A percentile compares a stretch with the other conserved stretches of the same genome.
These are phyloP conservation scores for Penelope pileata DNA, from an alignment of 2,113 vertebrate genomes.

Conservation along the genomic window DNA sequence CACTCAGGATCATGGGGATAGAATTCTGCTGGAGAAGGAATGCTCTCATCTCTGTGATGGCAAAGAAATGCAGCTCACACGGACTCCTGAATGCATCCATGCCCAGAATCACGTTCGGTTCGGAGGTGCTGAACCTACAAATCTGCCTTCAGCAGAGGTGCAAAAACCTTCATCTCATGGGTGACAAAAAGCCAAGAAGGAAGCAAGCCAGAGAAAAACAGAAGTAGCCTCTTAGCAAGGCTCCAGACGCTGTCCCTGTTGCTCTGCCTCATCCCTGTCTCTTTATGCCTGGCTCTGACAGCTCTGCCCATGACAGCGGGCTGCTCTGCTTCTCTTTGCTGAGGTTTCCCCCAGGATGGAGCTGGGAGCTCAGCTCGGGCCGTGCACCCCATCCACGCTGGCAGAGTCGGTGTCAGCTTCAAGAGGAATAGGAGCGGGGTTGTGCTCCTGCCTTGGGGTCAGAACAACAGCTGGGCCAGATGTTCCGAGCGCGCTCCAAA, in stretches of 20 bases:
- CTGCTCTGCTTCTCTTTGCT: rapidly evolving
- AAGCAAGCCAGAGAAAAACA: background rate
- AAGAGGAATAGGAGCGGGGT: background rate
- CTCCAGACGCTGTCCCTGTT: background rate
- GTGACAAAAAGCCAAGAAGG: background rate
- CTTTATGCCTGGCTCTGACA: background rate
- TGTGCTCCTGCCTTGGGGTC: conserved; percentile 38
- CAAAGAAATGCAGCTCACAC: rapidly evolving
- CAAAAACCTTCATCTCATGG: background rate
- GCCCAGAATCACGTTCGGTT: rapidly evolving
- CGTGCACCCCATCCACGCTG: background rate
- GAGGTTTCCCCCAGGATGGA: rapidly evolving
- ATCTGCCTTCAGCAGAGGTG: rapidly evolving
- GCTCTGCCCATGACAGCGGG: background rate
- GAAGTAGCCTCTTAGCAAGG: background rate
- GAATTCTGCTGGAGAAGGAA: background rate
- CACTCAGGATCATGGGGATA: too few relatives aligned
- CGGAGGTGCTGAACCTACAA: rapidly evolving
- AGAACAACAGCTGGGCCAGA: conserved; percentile 58
- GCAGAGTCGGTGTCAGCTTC: background rate
- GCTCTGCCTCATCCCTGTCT: background rate
- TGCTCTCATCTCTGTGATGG: background rate
- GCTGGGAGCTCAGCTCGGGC: background rate
- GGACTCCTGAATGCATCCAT: rapidly evolving
- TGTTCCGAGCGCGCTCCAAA: conserved; percentile 26